Base-by-base conservation (phyloP, 2,113 vertebrate genomes). In the Rhizomys pruinosus region DNA sequence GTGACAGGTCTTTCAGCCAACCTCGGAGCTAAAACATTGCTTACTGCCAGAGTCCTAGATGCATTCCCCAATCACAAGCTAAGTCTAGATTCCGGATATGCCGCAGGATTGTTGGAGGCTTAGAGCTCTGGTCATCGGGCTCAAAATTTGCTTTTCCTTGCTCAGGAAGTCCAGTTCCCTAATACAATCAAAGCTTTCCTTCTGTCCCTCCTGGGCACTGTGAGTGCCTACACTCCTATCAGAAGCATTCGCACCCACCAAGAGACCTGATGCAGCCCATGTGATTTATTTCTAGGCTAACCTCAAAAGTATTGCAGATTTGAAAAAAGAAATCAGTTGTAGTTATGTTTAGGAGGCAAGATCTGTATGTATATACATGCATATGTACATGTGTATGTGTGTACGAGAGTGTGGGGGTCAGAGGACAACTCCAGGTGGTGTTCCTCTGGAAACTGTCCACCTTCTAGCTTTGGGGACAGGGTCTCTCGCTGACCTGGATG, bases 311-410 rank as follows among this genome's bases (percentile, higher is more conserved):
- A 47, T 7, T 87, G 7, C 17, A 17, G 84, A 93, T 93, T 42
- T 92, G 79, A 81, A 82, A 95, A 84, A 95, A 95, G 64, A 91
- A 80, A 68, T 59, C 37, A 44, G 59, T 37, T 74, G 1, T 84
- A 77, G n/a, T 82, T 95, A 64, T 66, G 8, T 78, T 93, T 90
- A 52, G 23, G 52, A 89, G 55, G 64, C 47, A 90, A n/a, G 47
- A 81, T 76, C 2, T 76, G 44, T 47, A 13, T 76, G 25, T 76
- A 5, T 76, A 8, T 76, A 13, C 47, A 2, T 76, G 42, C 34
- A 29, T 68, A 29, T 68, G 72, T 68, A 29, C 34, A 29, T 68
- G 64, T 32, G 64, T 68, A 29, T 32, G 19, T 7, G 1, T 59
- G 12, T 79, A 32, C 20, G 25, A 22, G 34, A 59, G 11, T 79